A percentile compares a stretch with the other conserved stretches of the same genome.
Conservation (phyloP, 2,113 vertebrate species). For the Nesogale talazaci region DNA sequence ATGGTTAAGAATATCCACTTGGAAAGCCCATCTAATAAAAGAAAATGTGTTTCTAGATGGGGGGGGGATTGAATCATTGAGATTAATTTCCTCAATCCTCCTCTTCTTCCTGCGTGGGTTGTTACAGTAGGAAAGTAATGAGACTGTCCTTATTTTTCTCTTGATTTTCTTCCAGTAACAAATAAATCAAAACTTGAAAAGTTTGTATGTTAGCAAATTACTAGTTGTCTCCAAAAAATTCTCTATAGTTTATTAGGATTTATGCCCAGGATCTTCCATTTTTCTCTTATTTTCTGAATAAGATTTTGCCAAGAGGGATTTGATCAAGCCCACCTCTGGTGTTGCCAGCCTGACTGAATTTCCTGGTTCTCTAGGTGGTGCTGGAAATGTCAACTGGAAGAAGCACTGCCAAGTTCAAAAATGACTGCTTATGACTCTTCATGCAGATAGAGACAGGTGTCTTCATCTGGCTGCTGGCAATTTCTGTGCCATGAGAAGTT, state of each 20-base stretch:
- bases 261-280: conserved; percentile 51
- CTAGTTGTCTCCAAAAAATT: conserved; percentile 46
- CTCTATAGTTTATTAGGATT: background rate
- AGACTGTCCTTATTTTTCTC: background rate
- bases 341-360: conserved; percentile 59
- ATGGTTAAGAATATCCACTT: background rate
- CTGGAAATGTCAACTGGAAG: conserved; percentile 74
- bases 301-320: conserved; percentile 19
- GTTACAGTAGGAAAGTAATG: background rate
- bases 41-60: background rate
- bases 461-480: conserved; percentile 82
- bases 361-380: conserved; percentile 77
- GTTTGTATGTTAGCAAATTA: conserved; percentile 55
- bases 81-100: conserved; percentile 1
- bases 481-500: conserved; percentile 65
- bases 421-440: conserved; percentile 71
- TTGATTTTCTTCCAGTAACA: conserved; percentile 32
- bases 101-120: background rate
- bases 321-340: conserved; percentile 54
- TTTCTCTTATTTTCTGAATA: conserved; percentile 42
- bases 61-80: background rate
- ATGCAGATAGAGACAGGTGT: conserved; percentile 74
- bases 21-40: background rate
- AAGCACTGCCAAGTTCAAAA: conserved; percentile 67
- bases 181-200: conserved; percentile 64